Conservation (phyloP, 2,888 invertebrate species). For the Merodon equestris region DNA sequence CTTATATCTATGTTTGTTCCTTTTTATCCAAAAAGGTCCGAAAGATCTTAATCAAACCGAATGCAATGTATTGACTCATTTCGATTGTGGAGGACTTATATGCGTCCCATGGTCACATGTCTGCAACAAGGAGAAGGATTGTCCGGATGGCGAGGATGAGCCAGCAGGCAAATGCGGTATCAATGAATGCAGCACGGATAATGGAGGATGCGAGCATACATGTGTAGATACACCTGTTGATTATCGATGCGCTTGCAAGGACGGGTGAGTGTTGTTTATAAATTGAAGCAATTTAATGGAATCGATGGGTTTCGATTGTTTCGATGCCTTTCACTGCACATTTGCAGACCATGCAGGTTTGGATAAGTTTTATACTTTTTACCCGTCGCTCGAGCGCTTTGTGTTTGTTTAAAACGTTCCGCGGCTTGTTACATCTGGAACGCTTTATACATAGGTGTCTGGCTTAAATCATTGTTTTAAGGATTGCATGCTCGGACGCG, state of each 20-base stretch:
- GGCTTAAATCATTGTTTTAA: too few relatives aligned
- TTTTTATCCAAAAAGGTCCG: constrained; percentile 23
- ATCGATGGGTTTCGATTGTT: constrained; percentile 7
- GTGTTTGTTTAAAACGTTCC: too few relatives aligned
- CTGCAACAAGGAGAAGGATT: constrained; percentile 92
- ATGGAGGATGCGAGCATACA: constrained; percentile 92
- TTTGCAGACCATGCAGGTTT: too few relatives aligned
- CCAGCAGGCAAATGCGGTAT: constrained; percentile 87
- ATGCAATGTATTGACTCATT: constrained; percentile 87
- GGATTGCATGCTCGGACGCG: too few relatives aligned
- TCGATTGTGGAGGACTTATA: constrained; percentile 90
- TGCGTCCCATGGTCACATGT: constrained; percentile 90
- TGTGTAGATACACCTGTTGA: constrained; percentile 91
- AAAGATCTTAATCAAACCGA: constrained; percentile 74
- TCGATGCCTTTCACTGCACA: too few relatives aligned
- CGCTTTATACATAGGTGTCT: too few relatives aligned
- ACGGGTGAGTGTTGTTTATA: constrained; percentile 80
- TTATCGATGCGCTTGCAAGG: constrained; percentile 89
- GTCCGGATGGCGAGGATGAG: constrained; percentile 94
- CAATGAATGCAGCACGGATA: constrained; percentile 88
- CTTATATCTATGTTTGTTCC: constrained; percentile 1
- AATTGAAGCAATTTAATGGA: constrained; percentile 6
- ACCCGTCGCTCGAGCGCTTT: too few relatives aligned
- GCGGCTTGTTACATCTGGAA: too few relatives aligned
- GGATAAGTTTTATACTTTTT: too few relatives aligned